These are phyloP conservation scores for Plecotus auritus DNA, from an alignment of 2,113 vertebrate genomes.

Conservation along the genomic window DNA sequence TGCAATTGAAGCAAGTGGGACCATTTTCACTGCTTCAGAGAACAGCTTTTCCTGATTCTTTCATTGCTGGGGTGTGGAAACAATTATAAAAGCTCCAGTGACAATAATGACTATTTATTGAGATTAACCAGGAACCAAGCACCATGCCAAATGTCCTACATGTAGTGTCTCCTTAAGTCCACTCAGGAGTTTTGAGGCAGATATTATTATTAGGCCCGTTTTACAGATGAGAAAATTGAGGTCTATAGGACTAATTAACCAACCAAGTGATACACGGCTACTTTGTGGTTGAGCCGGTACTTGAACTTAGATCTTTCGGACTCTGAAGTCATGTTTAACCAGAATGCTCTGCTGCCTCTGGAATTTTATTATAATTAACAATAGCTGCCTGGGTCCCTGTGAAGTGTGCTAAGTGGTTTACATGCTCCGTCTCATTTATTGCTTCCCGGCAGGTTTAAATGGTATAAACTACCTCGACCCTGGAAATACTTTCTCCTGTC, in stretches of 20 bases:
- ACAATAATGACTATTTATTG: background rate
- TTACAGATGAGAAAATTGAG: conserved; percentile 7
- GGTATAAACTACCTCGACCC: background rate
- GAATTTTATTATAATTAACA: background rate
- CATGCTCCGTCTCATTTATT: background rate
- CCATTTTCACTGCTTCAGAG: background rate
- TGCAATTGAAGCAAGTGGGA: background rate
- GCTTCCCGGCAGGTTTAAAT: background rate
- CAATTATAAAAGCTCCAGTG: background rate
- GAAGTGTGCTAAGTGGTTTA: background rate
- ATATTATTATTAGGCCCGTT: background rate
- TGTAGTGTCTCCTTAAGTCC: background rate
- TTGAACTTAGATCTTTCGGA: background rate
- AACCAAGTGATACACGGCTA: background rate
- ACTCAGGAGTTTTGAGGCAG: background rate
- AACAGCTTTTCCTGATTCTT: background rate
- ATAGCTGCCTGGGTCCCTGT: background rate
- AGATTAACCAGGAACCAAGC: background rate
- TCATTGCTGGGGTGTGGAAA: background rate
- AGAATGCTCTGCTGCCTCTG: background rate
- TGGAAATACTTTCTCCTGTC: background rate
- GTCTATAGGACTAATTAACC: background rate
- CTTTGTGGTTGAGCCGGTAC: background rate
- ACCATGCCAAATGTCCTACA: background rate
- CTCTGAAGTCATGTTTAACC: background rate